A percentile compares a stretch with the other conserved stretches of the same genome.
Evolutionary conservation across 2,888 invertebrate genomes (phyloP).

Genomic region (Teinopalpus imperialis): DNA sequence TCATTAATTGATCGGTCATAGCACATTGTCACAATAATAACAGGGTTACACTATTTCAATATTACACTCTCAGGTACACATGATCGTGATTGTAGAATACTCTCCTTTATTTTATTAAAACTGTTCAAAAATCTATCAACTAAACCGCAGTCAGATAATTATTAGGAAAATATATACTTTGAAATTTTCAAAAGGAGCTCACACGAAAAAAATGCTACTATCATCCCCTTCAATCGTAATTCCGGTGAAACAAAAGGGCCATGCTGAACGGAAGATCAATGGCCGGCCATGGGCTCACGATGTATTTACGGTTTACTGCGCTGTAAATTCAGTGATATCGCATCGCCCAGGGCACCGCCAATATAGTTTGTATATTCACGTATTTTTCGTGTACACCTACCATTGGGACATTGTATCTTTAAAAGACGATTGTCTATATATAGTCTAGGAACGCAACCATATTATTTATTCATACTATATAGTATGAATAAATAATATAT

Average conservation of each 20-base stretch:
- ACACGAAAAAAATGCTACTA: slow-evolving; percentile 28
- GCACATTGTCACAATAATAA: too few relatives aligned
- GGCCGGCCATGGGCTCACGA: slow-evolving; percentile 47
- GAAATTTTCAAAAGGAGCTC: not conserved
- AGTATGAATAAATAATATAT: too few relatives aligned
- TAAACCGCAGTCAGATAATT: too few relatives aligned
- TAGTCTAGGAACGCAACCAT: slow-evolving; percentile 1
- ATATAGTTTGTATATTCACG: slow-evolving; percentile 26
- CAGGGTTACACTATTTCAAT: too few relatives aligned
- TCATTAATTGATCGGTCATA: too few relatives aligned
- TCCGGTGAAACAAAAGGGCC: slow-evolving; percentile 43
- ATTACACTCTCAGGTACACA: slow-evolving; percentile 2
- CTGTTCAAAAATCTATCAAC: too few relatives aligned
- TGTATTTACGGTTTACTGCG: slow-evolving; percentile 64
- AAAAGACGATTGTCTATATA: slow-evolving; percentile 8
- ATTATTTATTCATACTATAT: too few relatives aligned
- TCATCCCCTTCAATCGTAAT: slow-evolving; percentile 42
- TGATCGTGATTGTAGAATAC: too few relatives aligned
- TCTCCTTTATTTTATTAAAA: too few relatives aligned
- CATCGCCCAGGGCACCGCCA: slow-evolving; percentile 39
- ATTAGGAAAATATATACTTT: too few relatives aligned
- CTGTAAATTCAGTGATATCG: slow-evolving; percentile 69
- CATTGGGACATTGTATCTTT: slow-evolving; percentile 14
- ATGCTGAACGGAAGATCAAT: slow-evolving; percentile 50
- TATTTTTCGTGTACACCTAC: slow-evolving; percentile 13